A percentile compares a stretch with the other conserved stretches of the same genome.
These are phyloP conservation scores for Pyrrhosoma nymphula DNA, from an alignment of 2,888 invertebrate species.

Conservation along the genomic window DNA sequence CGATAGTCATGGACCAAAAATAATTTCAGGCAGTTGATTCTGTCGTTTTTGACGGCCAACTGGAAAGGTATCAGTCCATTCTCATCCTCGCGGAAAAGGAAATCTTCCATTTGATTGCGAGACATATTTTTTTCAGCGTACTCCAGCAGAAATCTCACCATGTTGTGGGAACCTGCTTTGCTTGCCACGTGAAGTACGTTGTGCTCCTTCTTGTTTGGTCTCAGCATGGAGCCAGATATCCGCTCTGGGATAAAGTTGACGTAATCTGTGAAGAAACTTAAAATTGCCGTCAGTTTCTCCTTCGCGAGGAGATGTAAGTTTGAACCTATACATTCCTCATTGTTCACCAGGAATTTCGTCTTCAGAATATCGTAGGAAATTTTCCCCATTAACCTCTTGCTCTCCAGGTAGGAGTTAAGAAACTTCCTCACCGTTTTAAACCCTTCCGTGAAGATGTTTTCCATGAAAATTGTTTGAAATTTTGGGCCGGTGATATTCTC, in stretches of 20 bases:
- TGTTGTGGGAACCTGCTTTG: neutral
- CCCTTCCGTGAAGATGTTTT: neutral
- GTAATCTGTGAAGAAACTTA: neutral
- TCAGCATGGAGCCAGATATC: neutral
- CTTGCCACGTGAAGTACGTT: slow-evolving; percentile 10
- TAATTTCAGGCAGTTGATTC: neutral
- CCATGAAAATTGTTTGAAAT: neutral
- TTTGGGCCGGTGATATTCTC: neutral
- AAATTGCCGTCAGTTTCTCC: neutral
- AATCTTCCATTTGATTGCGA: neutral
- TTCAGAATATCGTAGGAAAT: neutral
- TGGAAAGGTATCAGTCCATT: neutral
- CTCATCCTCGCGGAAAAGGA: neutral
- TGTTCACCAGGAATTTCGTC: neutral
- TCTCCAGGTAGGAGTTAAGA: neutral
- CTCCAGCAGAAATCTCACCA: neutral
- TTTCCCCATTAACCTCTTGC: neutral
- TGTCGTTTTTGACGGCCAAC: neutral
- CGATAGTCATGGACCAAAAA: neutral
- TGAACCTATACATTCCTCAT: neutral
- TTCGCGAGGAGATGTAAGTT: neutral
- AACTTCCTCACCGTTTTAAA: neutral
- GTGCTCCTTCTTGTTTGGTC: neutral
- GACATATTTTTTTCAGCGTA: slow-evolving; percentile 10
- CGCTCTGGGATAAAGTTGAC: neutral